Evolutionary conservation across 23 tunicate species (phyloP).

Genomic region (Oikopleura dioica): DNA sequence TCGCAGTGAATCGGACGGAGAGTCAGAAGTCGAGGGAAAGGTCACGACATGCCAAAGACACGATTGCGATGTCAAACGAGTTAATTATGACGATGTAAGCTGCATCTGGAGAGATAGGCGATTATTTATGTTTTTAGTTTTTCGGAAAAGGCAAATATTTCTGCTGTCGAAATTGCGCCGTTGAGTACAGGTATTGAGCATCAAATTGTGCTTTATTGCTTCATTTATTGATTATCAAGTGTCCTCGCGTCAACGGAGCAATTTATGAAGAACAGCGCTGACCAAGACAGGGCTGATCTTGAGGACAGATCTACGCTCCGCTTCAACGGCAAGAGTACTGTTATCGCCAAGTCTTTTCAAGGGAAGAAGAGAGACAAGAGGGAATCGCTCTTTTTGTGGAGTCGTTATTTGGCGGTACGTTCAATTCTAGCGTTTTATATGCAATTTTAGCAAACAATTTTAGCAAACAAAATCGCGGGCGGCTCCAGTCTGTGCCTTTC

Average conservation of each 20-base stretch:
- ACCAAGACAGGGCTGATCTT: no score
- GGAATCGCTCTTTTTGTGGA: background rate
- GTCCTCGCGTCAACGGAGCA: no score
- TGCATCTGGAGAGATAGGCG: background rate
- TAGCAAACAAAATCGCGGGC: background rate
- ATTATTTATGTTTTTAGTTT: background rate
- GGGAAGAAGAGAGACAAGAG: background rate
- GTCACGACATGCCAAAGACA: background rate
- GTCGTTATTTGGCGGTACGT: background rate
- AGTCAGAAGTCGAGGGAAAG: background rate
- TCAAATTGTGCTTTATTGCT: background rate
- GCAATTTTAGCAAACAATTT: background rate
- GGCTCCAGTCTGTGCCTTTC: background rate
- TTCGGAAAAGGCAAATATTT: conserved; percentile 12
- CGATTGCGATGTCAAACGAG: background rate
- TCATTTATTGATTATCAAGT: no score
- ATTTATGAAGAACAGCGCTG: no score
- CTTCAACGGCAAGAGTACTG: background rate
- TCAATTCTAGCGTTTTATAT: background rate
- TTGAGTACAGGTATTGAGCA: background rate
- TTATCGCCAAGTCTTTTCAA: background rate
- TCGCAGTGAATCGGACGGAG: conserved; percentile 14
- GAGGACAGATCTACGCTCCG: background rate
- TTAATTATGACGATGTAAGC: background rate
- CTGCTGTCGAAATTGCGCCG: background rate